Evolutionary conservation across 2,888 invertebrate genomes (phyloP).

Genomic region (Drosophila mettleri): DNA sequence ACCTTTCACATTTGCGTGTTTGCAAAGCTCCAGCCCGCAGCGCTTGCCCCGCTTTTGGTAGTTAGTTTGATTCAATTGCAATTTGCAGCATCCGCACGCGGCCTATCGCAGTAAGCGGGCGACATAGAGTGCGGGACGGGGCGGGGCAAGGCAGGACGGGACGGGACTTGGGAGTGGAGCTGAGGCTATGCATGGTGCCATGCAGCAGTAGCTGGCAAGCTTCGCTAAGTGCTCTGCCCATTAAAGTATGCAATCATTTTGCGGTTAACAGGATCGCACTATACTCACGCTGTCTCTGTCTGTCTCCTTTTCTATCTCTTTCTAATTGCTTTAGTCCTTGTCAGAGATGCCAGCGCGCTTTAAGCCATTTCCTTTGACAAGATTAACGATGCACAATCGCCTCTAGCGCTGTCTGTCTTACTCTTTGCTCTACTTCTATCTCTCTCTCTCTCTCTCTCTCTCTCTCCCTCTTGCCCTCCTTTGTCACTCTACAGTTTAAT

Average conservation of each 20-base stretch:
- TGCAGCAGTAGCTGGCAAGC: conserved; percentile 26
- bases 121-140: not conserved
- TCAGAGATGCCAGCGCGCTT: conserved; percentile 19
- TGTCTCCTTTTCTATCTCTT: not conserved
- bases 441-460: not conserved
- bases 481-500: conserved; percentile 17
- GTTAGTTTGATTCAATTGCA: conserved; percentile 77
- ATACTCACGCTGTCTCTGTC: not conserved
- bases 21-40: conserved; percentile 6
- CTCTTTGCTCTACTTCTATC: no score
- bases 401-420: not conserved
- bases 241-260: conserved; percentile 79
- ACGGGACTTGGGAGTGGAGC: no score
- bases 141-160: not conserved
- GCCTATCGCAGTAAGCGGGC: conserved; percentile 23
- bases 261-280: conserved; percentile 47
- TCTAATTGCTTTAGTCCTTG: conserved; percentile 9
- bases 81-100: conserved; percentile 51
- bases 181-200: not conserved
- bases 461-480: not conserved
- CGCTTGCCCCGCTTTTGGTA: conserved; percentile 4
- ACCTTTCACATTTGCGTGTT: conserved; percentile 69
- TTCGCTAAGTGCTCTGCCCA: conserved; percentile 72
- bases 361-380: conserved; percentile 17
- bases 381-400: conserved; percentile 27